Base-by-base conservation (phyloP, 2,797 vertebrate genomes). In the Ptychadena robeensis region DNA sequence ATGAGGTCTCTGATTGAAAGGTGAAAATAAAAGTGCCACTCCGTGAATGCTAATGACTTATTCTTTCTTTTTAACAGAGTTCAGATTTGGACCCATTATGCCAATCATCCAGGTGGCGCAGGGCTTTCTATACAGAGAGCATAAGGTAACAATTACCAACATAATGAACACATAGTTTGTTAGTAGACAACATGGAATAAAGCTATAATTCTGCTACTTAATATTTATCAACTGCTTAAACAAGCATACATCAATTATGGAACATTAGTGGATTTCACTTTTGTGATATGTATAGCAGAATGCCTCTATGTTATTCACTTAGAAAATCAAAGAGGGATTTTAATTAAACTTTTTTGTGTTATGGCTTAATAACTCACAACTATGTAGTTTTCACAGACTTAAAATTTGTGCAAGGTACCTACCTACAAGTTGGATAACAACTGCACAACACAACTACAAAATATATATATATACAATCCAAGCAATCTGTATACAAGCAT, bases 121-220 rank as follows among this genome's bases (percentile, higher is more conserved):
- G 92, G 73, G 89, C 94, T 93, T 93, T 89, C 87, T 92, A 90
- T 92, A 87, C 86, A 88, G 92, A 79, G 86, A 93, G 87, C 90
- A 92, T 86, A 88, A 94, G 91, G 93, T 94, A 92, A 94, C 1
- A 38, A n/a, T 22, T 92, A 86, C 15, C 57, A 34, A 59, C 28
- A 74, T 2, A 5, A n/a, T 14, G 9, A 8, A 74, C 15, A 15
- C 59, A 2, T 37, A 15, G 6, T 37, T 27, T 25, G 0, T 61
- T 61, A 61, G 25, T 27, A 61, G 2, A 61, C 3, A 9, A 61
- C 27, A 25, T 10, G 2, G 22, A 25, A 59, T 25, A 25, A 59
- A 27, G 57, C 9, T 44, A 1, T 15, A 44, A 53, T 4, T 53
- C 18, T 53, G 44, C 7, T 53, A 48, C 4, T 22, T 53, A 22